A percentile compares a stretch with the other conserved stretches of the same genome.
These are phyloP conservation scores for Hippotragus niger DNA, from an alignment of 2,113 vertebrate species.

Conservation along the genomic window DNA sequence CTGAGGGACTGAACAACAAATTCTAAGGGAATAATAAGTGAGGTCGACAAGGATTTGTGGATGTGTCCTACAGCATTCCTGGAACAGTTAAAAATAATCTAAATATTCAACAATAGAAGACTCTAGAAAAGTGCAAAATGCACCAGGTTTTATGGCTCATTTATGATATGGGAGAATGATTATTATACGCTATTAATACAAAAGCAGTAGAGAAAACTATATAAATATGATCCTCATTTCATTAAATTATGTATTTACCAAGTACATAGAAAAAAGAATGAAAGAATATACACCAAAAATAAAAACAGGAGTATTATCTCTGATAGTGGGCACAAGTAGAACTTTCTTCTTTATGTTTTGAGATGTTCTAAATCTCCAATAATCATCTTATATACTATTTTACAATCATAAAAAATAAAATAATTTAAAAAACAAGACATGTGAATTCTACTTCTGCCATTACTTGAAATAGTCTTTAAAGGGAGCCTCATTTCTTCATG, in stretches of 20 bases:
- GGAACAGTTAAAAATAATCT: not conserved
- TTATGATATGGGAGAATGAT: not conserved
- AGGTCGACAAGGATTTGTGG: not conserved
- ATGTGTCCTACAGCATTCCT: not conserved
- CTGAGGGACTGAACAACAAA: not conserved
- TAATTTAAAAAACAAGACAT: not conserved
- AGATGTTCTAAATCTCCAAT: not conserved
- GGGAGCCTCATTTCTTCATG: not conserved
- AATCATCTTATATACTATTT: not conserved
- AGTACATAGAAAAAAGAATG: not conserved
- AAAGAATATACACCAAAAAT: not conserved
- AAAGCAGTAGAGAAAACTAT: not conserved
- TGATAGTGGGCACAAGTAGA: not conserved
- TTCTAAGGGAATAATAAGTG: not conserved
- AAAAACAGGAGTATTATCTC: not conserved
- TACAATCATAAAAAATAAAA: not conserved
- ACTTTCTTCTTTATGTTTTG: not conserved
- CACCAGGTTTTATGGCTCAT: not conserved
- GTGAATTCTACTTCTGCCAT: not conserved
- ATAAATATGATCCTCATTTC: not conserved
- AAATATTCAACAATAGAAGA: not conserved
- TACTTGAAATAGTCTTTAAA: not conserved
- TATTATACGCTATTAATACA: not conserved
- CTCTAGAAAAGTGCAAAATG: not conserved
- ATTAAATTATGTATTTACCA: not conserved